Percentiles rank a stretch among this genome's conserved stretches.
Conservation (phyloP, 2,888 invertebrate species). For the Erpobdella octoculata region DNA sequence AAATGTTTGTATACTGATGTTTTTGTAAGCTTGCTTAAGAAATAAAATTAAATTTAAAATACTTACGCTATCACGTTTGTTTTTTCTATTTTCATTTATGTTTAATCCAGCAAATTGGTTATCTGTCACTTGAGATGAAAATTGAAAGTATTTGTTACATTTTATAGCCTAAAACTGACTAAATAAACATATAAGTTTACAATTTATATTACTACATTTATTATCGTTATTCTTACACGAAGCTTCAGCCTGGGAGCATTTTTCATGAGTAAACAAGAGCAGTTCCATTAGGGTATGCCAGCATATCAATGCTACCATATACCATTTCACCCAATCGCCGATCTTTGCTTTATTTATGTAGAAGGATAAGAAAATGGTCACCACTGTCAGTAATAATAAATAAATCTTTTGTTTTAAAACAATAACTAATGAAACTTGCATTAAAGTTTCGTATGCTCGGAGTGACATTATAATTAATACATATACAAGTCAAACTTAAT, state of each 20-base stretch:
- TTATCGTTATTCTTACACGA: background rate
- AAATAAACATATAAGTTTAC: background rate
- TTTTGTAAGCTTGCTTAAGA: no score
- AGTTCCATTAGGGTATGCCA: slow-evolving; percentile 18
- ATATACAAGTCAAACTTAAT: no score
- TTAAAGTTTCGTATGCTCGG: background rate
- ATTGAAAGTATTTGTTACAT: background rate
- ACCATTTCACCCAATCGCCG: slow-evolving; percentile 14
- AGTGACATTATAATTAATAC: background rate
- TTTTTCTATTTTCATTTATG: no score
- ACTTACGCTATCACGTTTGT: no score
- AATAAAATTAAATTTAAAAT: background rate
- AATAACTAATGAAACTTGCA: no score
- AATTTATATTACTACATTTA: background rate
- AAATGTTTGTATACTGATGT: background rate
- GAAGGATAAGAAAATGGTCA: slow-evolving; percentile 16
- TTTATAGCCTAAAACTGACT: background rate
- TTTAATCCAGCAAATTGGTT: no score
- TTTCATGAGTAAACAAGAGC: slow-evolving; percentile 8
- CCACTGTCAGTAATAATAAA: slow-evolving; percentile 3
- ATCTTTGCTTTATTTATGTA: slow-evolving; percentile 5
- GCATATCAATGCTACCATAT: slow-evolving; percentile 11
- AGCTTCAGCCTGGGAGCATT: background rate
- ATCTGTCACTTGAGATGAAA: no score
- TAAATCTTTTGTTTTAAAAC: no score